A percentile compares a stretch with the other conserved stretches of the same genome.
Conservation (phyloP, 92 coral and sea anemone genomes). For the Pocillopora meandrina region DNA sequence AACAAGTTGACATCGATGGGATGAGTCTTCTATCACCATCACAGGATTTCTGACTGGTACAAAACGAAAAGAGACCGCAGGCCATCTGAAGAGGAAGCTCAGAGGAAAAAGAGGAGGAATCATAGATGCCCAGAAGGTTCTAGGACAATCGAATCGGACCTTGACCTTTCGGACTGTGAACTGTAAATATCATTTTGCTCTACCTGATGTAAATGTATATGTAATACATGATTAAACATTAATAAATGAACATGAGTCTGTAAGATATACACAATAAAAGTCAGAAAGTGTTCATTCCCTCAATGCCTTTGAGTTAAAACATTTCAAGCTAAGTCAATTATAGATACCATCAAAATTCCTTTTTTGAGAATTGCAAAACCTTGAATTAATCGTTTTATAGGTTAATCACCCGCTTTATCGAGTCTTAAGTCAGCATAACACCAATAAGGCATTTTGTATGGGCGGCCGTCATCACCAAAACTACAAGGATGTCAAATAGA, state of each 20-base stretch:
- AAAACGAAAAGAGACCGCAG: neutral
- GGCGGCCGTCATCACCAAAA: too few relatives aligned
- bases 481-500: too few relatives aligned
- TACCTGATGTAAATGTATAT: constrained; percentile 25
- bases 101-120: constrained; percentile 18
- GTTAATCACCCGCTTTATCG: constrained; percentile 28
- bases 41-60: constrained; percentile 19
- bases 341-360: constrained; percentile 6
- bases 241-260: neutral
- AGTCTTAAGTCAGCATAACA: constrained; percentile 17
- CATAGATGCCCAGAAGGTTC: constrained; percentile 22
- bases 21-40: constrained; percentile 21
- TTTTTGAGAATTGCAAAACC: constrained; percentile 23
- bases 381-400: constrained; percentile 21
- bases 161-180: constrained; percentile 57
- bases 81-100: constrained; percentile 20
- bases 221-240: too few relatives aligned
- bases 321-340: constrained; percentile 14
- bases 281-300: constrained; percentile 6
- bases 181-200: constrained; percentile 28
- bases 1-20: constrained; percentile 42
- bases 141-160: constrained; percentile 42
- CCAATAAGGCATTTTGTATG: neutral
- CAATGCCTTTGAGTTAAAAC: neutral
- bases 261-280: constrained; percentile 8